A percentile compares a stretch with the other conserved stretches of the same genome.
Conservation (phyloP, 2,888 invertebrate species). For the Anticlea derivata region DNA sequence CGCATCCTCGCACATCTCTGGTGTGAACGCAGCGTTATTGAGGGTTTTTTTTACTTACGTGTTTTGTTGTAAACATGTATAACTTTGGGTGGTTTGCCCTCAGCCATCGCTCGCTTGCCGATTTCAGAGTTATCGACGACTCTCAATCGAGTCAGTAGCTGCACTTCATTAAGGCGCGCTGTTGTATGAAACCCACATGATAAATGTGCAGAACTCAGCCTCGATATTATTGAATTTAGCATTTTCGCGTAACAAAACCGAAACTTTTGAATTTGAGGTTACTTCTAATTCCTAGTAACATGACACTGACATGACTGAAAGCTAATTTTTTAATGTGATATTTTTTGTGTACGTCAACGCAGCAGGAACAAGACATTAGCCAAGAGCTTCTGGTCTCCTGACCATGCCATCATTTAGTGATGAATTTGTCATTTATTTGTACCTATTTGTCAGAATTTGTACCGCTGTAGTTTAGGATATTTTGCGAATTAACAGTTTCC, state of each 20-base stretch:
- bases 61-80: conserved; percentile 97
- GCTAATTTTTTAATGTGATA: no score
- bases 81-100: conserved; percentile 95
- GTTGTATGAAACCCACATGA: conserved; percentile 84
- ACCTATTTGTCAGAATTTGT: no score
- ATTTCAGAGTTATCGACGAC: conserved; percentile 99
- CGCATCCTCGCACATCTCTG: no score
- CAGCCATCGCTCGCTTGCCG: conserved; percentile 96
- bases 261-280: conserved; percentile 33
- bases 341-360: no score
- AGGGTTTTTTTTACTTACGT: conserved; percentile 52
- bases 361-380: no score
- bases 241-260: conserved; percentile 44
- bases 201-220: conserved; percentile 42
- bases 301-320: no score
- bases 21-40: no score
- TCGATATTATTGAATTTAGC: conserved; percentile 60
- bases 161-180: conserved; percentile 85
- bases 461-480: no score
- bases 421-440: no score
- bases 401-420: no score
- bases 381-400: no score
- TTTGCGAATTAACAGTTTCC: no score
- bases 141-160: conserved; percentile 89
- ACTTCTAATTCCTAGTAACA: conserved; percentile 1